Conservation (phyloP, 2,113 vertebrate genomes). For the Macrotus californicus region DNA sequence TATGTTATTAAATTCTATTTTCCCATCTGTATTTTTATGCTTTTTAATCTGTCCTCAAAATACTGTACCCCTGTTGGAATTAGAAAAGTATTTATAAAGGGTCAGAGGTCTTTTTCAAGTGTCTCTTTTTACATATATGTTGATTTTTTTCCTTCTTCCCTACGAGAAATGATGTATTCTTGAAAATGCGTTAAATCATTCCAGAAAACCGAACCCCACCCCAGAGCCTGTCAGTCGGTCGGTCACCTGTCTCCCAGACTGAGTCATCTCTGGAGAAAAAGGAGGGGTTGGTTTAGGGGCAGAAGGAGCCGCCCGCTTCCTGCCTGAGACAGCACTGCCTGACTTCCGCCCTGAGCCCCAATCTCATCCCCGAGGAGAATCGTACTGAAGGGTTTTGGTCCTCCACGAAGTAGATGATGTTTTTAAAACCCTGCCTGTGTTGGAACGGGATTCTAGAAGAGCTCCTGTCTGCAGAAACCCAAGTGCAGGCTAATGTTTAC, state of each 20-base stretch:
- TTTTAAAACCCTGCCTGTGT: background rate
- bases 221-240: background rate
- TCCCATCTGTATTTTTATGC: conserved; percentile 83
- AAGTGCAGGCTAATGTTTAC: background rate
- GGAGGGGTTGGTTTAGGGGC: background rate
- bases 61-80: conserved; percentile 69
- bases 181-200: conserved; percentile 57
- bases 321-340: background rate
- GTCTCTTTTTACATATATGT: conserved; percentile 69
- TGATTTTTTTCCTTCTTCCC: conserved; percentile 53
- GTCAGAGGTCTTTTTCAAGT: conserved; percentile 61
- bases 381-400: background rate
- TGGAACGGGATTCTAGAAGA: background rate
- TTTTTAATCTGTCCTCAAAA: conserved; percentile 77
- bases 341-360: conserved; percentile 34
- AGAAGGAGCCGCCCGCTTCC: conserved; percentile 33
- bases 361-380: background rate
- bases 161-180: conserved; percentile 58
- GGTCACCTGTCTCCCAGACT: background rate
- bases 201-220: conserved; percentile 37
- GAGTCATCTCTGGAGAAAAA: background rate
- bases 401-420: background rate
- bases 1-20: conserved; percentile 82
- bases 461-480: background rate
- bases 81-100: conserved; percentile 80